Percentiles rank a stretch among this genome's conserved stretches.
phyloP scores from a whole-genome alignment of 2,113 vertebrate genomes.

The Cebus imitator region DNA sequence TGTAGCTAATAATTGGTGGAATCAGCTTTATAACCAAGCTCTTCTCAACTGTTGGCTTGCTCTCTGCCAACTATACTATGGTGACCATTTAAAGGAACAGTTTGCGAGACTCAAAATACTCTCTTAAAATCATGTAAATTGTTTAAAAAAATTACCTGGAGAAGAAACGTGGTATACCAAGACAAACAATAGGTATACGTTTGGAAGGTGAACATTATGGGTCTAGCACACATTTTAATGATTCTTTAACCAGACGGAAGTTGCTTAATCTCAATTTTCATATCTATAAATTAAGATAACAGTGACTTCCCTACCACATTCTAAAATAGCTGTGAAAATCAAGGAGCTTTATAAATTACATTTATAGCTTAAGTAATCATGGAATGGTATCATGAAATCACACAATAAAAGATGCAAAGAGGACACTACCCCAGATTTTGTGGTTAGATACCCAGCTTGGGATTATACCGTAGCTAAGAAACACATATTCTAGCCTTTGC shows the following conservation, averaged over 20 bases:
- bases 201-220: background rate
- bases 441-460: background rate
- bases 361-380: background rate
- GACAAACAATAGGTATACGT: background rate
- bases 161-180: background rate
- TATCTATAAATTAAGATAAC: background rate
- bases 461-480: background rate
- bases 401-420: background rate
- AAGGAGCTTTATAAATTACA: background rate
- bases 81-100: background rate
- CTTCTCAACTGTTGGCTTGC: background rate
- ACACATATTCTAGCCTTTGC: background rate
- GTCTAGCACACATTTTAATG: background rate
- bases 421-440: too few relatives aligned
- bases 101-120: background rate
- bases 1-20: background rate
- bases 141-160: background rate
- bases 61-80: background rate
- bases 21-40: background rate
- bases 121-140: background rate
- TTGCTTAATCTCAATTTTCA: background rate
- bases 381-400: background rate
- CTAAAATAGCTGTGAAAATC: background rate
- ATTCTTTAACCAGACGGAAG: background rate
- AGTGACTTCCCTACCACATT: background rate